Conservation (phyloP, 23 tunicate species). For the Ascidia mentula region DNA sequence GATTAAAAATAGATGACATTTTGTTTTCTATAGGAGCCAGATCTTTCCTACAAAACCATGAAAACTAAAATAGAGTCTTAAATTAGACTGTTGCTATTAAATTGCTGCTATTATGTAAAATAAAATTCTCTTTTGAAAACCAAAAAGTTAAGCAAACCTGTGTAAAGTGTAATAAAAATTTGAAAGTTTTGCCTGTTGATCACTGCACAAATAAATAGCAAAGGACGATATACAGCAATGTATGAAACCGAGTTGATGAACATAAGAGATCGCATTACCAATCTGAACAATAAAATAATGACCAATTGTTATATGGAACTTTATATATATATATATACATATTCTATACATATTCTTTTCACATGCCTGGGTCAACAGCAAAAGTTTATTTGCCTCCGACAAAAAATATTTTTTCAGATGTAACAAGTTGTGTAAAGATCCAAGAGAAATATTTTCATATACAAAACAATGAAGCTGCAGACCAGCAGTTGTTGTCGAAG, state of each 20-base stretch:
- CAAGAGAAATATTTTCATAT: slow-evolving; percentile 55
- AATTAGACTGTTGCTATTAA: neutral
- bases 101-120: neutral
- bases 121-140: neutral
- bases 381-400: neutral
- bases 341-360: neutral
- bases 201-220: slow-evolving; percentile 41
- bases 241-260: slow-evolving; percentile 61
- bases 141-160: slow-evolving; percentile 8
- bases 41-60: neutral
- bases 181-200: slow-evolving; percentile 55
- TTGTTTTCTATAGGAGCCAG: neutral
- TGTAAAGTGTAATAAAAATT: slow-evolving; percentile 53
- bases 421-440: slow-evolving; percentile 46
- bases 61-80: neutral
- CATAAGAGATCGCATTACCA: slow-evolving; percentile 46
- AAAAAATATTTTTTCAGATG: slow-evolving; percentile 36
- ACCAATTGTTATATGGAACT: neutral
- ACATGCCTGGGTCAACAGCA: slow-evolving; percentile 21
- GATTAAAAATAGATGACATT: slow-evolving; percentile 26
- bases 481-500: neutral
- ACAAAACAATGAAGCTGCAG: slow-evolving; percentile 44
- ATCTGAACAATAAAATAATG: slow-evolving; percentile 26
- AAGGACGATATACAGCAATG: slow-evolving; percentile 76
- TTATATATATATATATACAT: neutral